phyloP scores from a whole-genome alignment of 2,797 vertebrate genomes.

The Eulemur rubriventer region DNA sequence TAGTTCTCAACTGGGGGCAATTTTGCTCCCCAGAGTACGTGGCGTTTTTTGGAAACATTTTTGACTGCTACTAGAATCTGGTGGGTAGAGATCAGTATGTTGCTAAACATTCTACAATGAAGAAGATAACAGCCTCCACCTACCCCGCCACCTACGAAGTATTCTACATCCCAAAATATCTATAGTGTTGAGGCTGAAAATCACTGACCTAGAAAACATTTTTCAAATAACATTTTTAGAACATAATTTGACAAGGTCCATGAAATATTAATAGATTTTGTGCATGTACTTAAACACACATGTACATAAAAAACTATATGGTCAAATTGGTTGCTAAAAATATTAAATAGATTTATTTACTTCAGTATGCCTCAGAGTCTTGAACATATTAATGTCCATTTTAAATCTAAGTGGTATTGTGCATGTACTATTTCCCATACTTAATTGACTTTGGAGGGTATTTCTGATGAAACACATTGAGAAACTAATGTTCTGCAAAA shows the following conservation, averaged over 20 bases:
- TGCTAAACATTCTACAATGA: too few species aligned
- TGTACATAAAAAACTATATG: not conserved
- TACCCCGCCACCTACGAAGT: not conserved
- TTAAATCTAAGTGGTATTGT: not conserved
- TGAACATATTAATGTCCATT: not conserved
- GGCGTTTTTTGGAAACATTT: not conserved
- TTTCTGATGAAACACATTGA: constrained; percentile 18
- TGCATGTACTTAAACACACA: not conserved
- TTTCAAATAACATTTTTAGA: not conserved
- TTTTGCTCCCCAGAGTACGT: not conserved
- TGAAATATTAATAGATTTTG: not conserved
- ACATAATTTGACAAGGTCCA: not conserved
- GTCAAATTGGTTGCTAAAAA: not conserved
- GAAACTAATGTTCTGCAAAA: not conserved
- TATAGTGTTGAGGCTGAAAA: not conserved
- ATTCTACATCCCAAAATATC: not conserved
- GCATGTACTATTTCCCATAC: not conserved
- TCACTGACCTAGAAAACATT: not conserved
- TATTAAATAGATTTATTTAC: not conserved
- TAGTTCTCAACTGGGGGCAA: not conserved
- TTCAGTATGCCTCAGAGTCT: not conserved
- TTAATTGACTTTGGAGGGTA: not conserved
- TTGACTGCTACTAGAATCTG: not conserved
- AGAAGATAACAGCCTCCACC: accelerated
- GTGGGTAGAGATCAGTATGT: not conserved